Evolutionary conservation across 2,888 invertebrate species (phyloP), one percentile per base, ranked within the genome.

Genomic region (Heliconius ismenius): DNA sequence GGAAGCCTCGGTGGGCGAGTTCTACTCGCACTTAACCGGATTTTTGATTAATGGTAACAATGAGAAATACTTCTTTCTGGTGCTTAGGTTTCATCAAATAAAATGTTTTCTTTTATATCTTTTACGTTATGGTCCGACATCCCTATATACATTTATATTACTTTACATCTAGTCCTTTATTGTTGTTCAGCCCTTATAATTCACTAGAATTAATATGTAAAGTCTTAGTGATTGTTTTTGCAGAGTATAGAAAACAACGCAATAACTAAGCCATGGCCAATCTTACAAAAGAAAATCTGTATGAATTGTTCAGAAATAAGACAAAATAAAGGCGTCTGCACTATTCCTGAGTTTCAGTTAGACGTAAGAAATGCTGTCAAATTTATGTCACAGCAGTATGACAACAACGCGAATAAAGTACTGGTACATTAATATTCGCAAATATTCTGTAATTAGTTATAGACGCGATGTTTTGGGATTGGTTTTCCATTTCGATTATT

Each of bases 261-360:
- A 2, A 74, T 36, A 3, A 43, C 70, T 36, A 36, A 70, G 11
- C 24, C 60, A 3, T 79, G 74, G 78, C 26, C 81, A 4, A 75
- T 83, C 74, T 78, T 81, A 54, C 83, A 81, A 75, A 86, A 85
- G 78, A 85, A 83, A 75, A 77, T 81, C 21, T 81, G 64, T 74
- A 67, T 83, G 24, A 77, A 78, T 15, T 39, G 75, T 26, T 15
- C 64, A 26, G 54, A 28, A 18, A 60, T 76, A 43, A 72, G 70
- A 68, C 26, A 65, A 74, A 77, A 62, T 62, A 77, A 74, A 28
- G 60, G 65, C 65, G 24, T 78, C 32, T 76, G 73, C 76, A 65
- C 70, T 15, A 74, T 75, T 28, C 76, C 81, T 62, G 74, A 54
- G 3, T 58, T 78, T 24, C 79, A 83, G 76, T 58, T 78, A 6